Evolutionary conservation across 2,113 vertebrate species (phyloP), one percentile per base, ranked within the genome.

Genomic region (Chaetodon trifascialis): DNA sequence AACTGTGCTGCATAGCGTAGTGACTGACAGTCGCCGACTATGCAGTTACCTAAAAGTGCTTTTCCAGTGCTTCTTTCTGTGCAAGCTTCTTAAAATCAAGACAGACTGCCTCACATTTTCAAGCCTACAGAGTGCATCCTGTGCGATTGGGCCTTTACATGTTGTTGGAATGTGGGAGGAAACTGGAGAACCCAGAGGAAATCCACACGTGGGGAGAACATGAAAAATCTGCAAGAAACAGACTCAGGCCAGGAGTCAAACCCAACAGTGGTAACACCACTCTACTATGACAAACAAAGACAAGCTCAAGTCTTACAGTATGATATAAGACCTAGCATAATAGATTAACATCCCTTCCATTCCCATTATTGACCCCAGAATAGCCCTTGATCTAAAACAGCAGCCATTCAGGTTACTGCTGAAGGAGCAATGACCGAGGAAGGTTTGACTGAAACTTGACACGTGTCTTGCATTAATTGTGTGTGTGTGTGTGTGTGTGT

Each of bases 391-490:
- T 87, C 82, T 60, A 76, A 89, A 86, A 86, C 85, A 89, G 86
- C 84, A 82, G 79, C n/a, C 44, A 40, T 55, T 75, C 34, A 67
- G 63, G 60, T 65, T 60, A 49, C 76, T 66, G 72, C 76, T 86
- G 84, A 86, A 67, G 69, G 75, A 89, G 88, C 73, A 60, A 40
- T 38, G 84, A 84, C 56, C 59, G 63, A 42, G 79, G 65, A 63
- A 30, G 63, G 74, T 67, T 70, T 76, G 62, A 80, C 55, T 42
- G 62, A 73, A 62, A 56, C 51, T 66, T 72, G 73, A 49, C 65
- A 86, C 79, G 82, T 76, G 59, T 84, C 67, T 89, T 84, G 58
- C 83, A 90, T 93, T 86, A 88, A 90, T 87, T 73, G 56, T 77
- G 56, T 14, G 23, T 66, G 14, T 81, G 23, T 66, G 58, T 59